Evolutionary conservation across 2,888 invertebrate genomes (phyloP), one percentile per base, ranked within the genome.

Genomic region (Heteropelma amictum): DNA sequence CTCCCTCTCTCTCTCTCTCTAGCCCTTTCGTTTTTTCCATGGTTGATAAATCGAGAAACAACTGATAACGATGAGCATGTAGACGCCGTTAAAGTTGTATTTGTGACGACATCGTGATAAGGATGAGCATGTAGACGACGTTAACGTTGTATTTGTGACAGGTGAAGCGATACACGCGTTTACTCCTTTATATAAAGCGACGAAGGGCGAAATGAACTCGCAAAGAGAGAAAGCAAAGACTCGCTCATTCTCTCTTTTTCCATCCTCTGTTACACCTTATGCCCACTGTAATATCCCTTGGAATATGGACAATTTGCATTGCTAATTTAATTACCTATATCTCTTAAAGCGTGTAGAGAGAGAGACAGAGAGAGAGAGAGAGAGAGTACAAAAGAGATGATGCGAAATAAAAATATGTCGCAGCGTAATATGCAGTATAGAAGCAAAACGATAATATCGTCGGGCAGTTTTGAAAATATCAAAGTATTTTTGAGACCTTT

Each of bases 251-350:
- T 54, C 40, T 51, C 60, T 49, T n/a, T n/a, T n/a, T n/a, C n/a
- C n/a, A n/a, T 54, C 35, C 58, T 67, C 49, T 61, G 58, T 49
- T 49, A 28, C 17, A 19, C 60, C 26, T 60, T 12, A 54, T 47
- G 17, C 45, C 23, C 26, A 53, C 33, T n/a, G 69, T 69, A 69
- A 70, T 53, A 64, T 49, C 40, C 45, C 49, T 33, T 42, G 14
- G 47, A 56, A 56, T 74, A 53, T 64, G 14, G 45, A 21, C 30
- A 21, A 74, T 74, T 74, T 74, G 74, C 74, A 70, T 69, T 74
- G 64, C 69, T 74, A 74, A 74, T 74, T 74, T 70, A 70, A 74
- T 74, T 69, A 70, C 64, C 69, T 40, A 69, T 70, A 69, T 74
- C 53, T 45, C 35, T 33, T 5, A 33, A 61, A 14, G 30, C 26